A percentile compares a stretch with the other conserved stretches of the same genome.
Conservation (phyloP, 2,888 invertebrate species). For the Uropetala carovei region DNA sequence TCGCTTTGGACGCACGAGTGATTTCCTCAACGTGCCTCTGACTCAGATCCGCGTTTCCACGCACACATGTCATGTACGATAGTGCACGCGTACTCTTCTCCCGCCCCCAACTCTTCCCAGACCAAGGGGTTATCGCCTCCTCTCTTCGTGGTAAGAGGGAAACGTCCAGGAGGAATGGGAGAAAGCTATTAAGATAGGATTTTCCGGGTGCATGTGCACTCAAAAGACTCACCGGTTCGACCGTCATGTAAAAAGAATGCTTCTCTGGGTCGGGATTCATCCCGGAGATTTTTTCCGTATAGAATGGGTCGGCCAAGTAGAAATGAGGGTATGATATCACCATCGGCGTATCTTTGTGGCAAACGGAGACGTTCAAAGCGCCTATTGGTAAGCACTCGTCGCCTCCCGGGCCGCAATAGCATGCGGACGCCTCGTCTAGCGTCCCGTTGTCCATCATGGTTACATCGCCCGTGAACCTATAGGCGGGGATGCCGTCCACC, state of each 20-base stretch:
- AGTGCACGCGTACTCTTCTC: too few relatives aligned
- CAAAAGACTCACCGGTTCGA: slow-evolving; percentile 82
- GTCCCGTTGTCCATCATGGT: slow-evolving; percentile 81
- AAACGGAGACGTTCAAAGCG: slow-evolving; percentile 86
- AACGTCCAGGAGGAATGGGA: not conserved
- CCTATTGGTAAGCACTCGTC: slow-evolving; percentile 83
- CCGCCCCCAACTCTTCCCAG: too few relatives aligned
- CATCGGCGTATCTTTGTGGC: slow-evolving; percentile 87
- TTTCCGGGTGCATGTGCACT: not conserved
- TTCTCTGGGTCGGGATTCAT: slow-evolving; percentile 81
- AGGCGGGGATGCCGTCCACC: slow-evolving; percentile 79
- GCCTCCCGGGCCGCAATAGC: slow-evolving; percentile 76
- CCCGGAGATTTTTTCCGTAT: slow-evolving; percentile 82
- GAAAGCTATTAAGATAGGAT: not conserved
- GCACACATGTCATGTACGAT: too few relatives aligned
- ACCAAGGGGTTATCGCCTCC: not conserved
- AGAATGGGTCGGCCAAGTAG: slow-evolving; percentile 84
- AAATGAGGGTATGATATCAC: slow-evolving; percentile 92
- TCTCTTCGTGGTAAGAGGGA: not conserved
- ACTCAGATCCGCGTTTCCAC: not conserved
- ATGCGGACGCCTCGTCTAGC: slow-evolving; percentile 78
- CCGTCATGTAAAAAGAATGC: slow-evolving; percentile 86
- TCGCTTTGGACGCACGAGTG: not conserved
- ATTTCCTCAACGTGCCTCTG: not conserved
- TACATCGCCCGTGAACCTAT: slow-evolving; percentile 79